A percentile compares a stretch with the other conserved stretches of the same genome.
phyloP scores from a whole-genome alignment of 2,113 vertebrate species.

The Melanotaenia duboulayi region DNA sequence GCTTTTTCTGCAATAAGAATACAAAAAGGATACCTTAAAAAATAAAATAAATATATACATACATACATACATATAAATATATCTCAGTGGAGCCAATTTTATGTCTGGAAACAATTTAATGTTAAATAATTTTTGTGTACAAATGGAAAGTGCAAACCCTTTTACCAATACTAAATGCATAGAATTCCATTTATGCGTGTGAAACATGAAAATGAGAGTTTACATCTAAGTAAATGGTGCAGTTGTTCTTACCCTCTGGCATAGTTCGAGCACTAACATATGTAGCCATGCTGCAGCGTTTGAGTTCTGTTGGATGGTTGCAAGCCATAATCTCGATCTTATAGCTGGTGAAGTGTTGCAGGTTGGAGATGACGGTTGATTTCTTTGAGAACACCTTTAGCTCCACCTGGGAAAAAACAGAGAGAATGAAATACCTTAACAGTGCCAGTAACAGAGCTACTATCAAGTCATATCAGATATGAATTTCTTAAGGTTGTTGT shows the following conservation, averaged over 20 bases:
- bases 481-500: too few species aligned
- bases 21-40: slow-evolving; percentile 6
- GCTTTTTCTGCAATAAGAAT: slow-evolving; percentile 85
- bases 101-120: background rate
- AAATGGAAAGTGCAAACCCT: background rate
- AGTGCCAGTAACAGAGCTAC: too few species aligned
- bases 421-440: too few species aligned
- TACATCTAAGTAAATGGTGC: background rate
- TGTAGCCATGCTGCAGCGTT: slow-evolving; percentile 89
- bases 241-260: slow-evolving; percentile 87
- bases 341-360: slow-evolving; percentile 95
- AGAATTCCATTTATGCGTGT: background rate
- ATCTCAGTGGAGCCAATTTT: background rate
- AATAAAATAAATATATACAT: too few species aligned
- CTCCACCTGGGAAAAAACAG: slow-evolving; percentile 70
- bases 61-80: too few species aligned
- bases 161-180: background rate
- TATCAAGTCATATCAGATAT: too few species aligned
- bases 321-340: slow-evolving; percentile 97
- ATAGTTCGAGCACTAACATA: slow-evolving; percentile 94
- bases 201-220: background rate
- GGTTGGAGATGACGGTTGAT: slow-evolving; percentile 90
- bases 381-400: slow-evolving; percentile 89
- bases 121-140: background rate
- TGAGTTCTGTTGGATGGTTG: slow-evolving; percentile 84